Conservation (phyloP, 2,113 vertebrate genomes). For the Prinia subflava region DNA sequence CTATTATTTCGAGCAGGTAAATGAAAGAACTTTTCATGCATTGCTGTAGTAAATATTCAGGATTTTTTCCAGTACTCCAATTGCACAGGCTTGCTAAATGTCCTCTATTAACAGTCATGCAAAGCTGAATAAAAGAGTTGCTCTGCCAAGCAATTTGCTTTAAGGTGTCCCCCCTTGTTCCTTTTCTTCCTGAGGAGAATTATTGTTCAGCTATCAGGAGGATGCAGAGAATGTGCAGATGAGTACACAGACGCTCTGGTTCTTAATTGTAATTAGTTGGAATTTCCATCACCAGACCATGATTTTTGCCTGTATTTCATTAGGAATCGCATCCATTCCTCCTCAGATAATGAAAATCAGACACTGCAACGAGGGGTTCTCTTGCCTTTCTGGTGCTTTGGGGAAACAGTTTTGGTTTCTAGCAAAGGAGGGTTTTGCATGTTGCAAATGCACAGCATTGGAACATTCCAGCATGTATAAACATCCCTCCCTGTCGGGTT, state of each 20-base stretch:
- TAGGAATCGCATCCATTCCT: not conserved
- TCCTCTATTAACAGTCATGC: not conserved
- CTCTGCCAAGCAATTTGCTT: not conserved
- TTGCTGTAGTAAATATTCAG: not conserved
- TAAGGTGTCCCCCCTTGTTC: not conserved
- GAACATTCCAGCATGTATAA: not conserved
- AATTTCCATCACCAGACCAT: not conserved
- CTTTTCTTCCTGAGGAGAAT: not conserved
- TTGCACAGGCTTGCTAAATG: not conserved
- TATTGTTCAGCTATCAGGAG: not conserved
- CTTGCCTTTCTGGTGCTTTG: not conserved
- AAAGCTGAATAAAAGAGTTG: not conserved
- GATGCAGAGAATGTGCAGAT: not conserved
- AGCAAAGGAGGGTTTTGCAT: not conserved
- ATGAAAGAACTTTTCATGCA: not conserved
- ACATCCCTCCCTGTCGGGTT: not conserved
- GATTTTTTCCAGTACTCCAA: not conserved
- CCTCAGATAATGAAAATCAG: not conserved
- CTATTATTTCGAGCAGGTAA: slow-evolving; percentile 31
- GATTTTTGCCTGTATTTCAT: not conserved
- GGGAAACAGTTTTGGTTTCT: not conserved
- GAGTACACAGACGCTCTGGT: not conserved
- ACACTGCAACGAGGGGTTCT: not conserved
- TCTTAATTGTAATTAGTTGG: slow-evolving; percentile 25
- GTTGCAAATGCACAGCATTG: not conserved